phyloP scores from a whole-genome alignment of 2,113 vertebrate genomes.

The Chlamydotis undulata region DNA sequence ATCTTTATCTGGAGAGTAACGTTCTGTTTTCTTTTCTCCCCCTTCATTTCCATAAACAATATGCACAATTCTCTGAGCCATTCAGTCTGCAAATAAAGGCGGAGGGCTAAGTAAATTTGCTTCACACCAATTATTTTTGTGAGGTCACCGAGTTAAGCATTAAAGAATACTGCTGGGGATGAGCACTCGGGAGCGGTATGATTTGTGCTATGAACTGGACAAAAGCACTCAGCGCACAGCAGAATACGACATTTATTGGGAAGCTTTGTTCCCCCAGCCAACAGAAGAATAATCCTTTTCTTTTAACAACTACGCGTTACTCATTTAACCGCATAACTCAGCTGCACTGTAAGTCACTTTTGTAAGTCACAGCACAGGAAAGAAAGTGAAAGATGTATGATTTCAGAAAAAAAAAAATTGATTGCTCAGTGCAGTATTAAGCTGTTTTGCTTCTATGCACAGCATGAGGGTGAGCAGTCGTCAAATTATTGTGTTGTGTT shows the following conservation, averaged over 20 bases:
- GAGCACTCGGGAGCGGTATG: conserved; percentile 18
- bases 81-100: conserved; percentile 67
- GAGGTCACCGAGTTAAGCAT: conserved; percentile 70
- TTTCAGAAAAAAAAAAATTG: neutral
- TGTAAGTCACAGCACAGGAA: neutral
- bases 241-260: conserved; percentile 38
- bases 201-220: conserved; percentile 28
- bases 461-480: neutral
- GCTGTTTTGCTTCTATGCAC: neutral
- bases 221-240: neutral
- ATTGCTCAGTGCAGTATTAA: neutral
- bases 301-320: neutral
- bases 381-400: neutral
- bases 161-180: conserved; percentile 37
- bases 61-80: conserved; percentile 15
- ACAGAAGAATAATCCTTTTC: conserved; percentile 38
- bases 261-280: conserved; percentile 45
- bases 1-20: conserved; percentile 4
- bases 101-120: conserved; percentile 68
- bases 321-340: neutral
- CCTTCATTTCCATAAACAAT: conserved; percentile 67
- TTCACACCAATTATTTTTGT: conserved; percentile 70
- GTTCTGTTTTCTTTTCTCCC: neutral
- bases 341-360: conserved; percentile 38
- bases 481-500: conserved; percentile 18